phyloP scores from a whole-genome alignment of 2,113 vertebrate genomes.

The Macrotis lagotis region DNA sequence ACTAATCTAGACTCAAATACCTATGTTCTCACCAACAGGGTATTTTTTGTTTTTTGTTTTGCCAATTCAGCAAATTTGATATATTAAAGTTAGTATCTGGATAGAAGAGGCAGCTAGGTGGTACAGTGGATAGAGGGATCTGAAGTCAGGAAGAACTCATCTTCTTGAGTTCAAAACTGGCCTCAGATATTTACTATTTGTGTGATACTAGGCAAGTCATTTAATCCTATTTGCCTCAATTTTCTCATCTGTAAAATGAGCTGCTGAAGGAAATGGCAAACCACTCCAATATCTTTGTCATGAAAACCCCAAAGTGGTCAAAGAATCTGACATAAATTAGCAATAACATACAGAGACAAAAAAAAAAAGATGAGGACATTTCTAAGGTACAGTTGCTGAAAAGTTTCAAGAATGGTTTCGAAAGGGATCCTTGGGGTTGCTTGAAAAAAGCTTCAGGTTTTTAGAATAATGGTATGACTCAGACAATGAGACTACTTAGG shows the following conservation, averaged over 20 bases:
- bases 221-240: not conserved
- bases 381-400: not conserved
- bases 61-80: not conserved
- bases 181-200: not conserved
- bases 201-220: not conserved
- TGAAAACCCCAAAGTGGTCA: too few relatives aligned
- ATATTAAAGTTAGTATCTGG: not conserved
- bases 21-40: not conserved
- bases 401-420: too few relatives aligned
- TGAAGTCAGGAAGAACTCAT: not conserved
- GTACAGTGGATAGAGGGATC: too few relatives aligned
- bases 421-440: not conserved
- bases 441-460: not conserved
- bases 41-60: not conserved
- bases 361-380: not conserved
- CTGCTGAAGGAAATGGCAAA: too few relatives aligned
- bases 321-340: too few relatives aligned
- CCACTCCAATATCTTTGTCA: too few relatives aligned
- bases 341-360: not conserved
- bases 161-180: not conserved
- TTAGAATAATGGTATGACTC: not conserved
- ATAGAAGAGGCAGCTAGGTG: not conserved
- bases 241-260: too few relatives aligned
- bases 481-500: not conserved
- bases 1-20: not conserved